These are phyloP conservation scores for Stictonetta naevosa DNA, from an alignment of 2,113 vertebrate species.

Conservation along the genomic window DNA sequence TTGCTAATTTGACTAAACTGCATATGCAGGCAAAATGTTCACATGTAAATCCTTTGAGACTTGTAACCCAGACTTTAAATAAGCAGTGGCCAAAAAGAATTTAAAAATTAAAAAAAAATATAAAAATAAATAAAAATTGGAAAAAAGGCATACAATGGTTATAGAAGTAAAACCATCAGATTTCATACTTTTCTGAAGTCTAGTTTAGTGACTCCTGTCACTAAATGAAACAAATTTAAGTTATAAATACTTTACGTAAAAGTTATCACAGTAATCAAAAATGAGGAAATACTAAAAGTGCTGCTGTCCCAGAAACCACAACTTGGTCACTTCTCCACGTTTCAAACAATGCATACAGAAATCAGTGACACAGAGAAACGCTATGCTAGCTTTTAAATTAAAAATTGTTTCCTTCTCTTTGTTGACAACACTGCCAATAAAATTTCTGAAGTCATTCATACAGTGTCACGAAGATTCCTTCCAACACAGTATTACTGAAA, in stretches of 20 bases:
- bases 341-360: not conserved
- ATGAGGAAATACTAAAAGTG: not conserved
- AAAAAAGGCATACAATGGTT: not conserved
- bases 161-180: not conserved
- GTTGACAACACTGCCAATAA: not conserved
- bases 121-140: not conserved
- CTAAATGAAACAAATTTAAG: not conserved
- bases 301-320: not conserved
- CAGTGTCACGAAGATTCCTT: not conserved
- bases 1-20: not conserved
- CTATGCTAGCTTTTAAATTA: not conserved
- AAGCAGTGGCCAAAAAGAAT: not conserved
- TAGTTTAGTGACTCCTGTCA: not conserved
- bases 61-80: not conserved
- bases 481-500: rapidly evolving
- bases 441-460: not conserved
- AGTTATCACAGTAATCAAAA: not conserved
- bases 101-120: not conserved
- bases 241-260: not conserved
- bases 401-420: not conserved
- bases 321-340: not conserved
- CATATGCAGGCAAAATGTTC: not conserved
- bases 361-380: not conserved
- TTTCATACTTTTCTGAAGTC: not conserved
- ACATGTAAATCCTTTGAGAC: not conserved